A percentile compares a stretch with the other conserved stretches of the same genome.
Conservation (phyloP, 2,113 vertebrate species). For the Pseudorasbora parva region DNA sequence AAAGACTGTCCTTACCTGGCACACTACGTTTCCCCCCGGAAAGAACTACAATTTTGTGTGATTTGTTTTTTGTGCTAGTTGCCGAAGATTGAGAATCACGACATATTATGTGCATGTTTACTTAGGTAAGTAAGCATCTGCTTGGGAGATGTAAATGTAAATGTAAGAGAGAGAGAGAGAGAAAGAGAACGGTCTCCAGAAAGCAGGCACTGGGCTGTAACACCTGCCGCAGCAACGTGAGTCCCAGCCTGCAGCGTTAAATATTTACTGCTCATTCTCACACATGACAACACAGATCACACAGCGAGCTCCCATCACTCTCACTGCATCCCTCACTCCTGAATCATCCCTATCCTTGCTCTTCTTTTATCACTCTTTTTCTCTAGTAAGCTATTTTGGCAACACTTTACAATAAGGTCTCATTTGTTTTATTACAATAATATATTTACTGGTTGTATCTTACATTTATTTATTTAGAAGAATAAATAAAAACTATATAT, state of each 20-base stretch:
- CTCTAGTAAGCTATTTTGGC: background rate
- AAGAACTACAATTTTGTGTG: background rate
- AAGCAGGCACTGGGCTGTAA: conserved; percentile 19
- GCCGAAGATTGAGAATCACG: background rate
- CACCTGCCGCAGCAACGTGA: conserved; percentile 57
- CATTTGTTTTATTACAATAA: too few species aligned
- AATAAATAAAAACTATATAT: too few species aligned
- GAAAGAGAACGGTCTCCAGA: conserved; percentile 39
- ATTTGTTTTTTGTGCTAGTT: background rate
- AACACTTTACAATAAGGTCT: too few species aligned
- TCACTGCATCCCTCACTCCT: conserved; percentile 19
- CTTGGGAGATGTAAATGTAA: conserved; percentile 27
- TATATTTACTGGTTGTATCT: too few species aligned
- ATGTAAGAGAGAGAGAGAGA: background rate
- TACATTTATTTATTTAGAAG: too few species aligned
- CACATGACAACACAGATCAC: conserved; percentile 44
- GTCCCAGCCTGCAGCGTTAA: conserved; percentile 42
- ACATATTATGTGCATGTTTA: conserved; percentile 19
- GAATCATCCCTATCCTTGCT: background rate
- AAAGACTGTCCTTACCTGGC: too few species aligned
- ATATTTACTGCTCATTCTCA: conserved; percentile 55
- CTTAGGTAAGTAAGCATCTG: conserved; percentile 3
- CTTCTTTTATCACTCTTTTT: conserved; percentile 12
- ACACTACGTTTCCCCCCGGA: background rate
- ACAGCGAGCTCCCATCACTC: conserved; percentile 2